phyloP scores from a whole-genome alignment of 2,113 vertebrate species.

The Canis aureus region DNA sequence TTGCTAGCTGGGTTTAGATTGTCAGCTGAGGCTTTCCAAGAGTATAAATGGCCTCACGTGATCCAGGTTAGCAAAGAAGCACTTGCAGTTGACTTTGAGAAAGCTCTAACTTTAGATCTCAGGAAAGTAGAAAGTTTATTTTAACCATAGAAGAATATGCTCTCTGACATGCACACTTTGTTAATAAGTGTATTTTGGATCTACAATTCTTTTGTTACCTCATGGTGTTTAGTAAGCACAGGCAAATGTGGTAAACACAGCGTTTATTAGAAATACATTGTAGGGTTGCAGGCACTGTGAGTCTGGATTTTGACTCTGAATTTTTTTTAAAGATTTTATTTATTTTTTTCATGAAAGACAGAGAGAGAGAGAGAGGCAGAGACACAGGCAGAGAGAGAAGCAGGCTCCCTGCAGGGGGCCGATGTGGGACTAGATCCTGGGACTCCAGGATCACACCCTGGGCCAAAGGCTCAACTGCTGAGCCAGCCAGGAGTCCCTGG shows the following conservation, averaged over 20 bases:
- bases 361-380: too few relatives aligned
- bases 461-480: too few relatives aligned
- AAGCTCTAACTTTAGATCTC: background rate
- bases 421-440: too few relatives aligned
- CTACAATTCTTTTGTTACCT: constrained; percentile 44
- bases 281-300: background rate
- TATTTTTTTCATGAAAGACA: too few relatives aligned
- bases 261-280: background rate
- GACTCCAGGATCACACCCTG: too few relatives aligned
- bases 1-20: background rate
- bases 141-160: background rate
- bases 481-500: too few relatives aligned
- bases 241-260: background rate
- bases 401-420: too few relatives aligned
- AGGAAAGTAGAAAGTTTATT: background rate
- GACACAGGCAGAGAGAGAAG: too few relatives aligned
- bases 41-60: background rate
- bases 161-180: background rate
- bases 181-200: background rate
- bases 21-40: background rate
- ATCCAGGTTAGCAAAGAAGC: background rate
- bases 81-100: background rate
- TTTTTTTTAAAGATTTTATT: background rate
- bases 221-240: background rate
- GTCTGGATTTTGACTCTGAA: background rate